Evolutionary conservation across 2,888 invertebrate genomes (phyloP).

Genomic region (Ophonus ardosiacus): DNA sequence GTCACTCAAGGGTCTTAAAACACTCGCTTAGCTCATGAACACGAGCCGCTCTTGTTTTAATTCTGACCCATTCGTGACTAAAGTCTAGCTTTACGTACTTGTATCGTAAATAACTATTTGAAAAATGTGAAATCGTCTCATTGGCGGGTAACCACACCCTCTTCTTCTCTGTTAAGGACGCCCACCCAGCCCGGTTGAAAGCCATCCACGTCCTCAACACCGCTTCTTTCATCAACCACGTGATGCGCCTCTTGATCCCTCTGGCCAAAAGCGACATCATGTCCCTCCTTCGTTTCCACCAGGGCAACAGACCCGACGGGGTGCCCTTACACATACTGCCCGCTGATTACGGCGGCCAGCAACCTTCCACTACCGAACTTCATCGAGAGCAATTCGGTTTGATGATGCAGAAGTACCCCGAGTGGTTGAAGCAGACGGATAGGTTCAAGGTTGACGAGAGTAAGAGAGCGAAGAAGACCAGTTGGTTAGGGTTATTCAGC

Average conservation of each 20-base stretch:
- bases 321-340: slow-evolving; percentile 74
- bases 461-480: slow-evolving; percentile 73
- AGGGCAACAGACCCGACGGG: slow-evolving; percentile 72
- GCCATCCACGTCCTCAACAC: slow-evolving; percentile 83
- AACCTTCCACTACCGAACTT: slow-evolving; percentile 77
- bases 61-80: no score
- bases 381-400: slow-evolving; percentile 79
- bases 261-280: slow-evolving; percentile 81
- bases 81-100: no score
- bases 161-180: slow-evolving; percentile 76
- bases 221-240: slow-evolving; percentile 83
- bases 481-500: slow-evolving; percentile 73
- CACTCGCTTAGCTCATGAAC: no score
- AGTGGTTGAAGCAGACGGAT: slow-evolving; percentile 81
- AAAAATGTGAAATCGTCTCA: no score
- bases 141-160: no score
- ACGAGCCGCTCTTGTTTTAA: no score
- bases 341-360: slow-evolving; percentile 80
- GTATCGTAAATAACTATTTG: no score
- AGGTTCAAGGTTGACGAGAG: slow-evolving; percentile 77
- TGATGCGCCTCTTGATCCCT: slow-evolving; percentile 82
- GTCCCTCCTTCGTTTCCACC: slow-evolving; percentile 79
- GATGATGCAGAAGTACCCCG: slow-evolving; percentile 79
- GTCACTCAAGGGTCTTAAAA: no score
- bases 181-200: slow-evolving; percentile 82